Conservation (phyloP, 2,113 vertebrate species). For the Malaclemys terrapin region DNA sequence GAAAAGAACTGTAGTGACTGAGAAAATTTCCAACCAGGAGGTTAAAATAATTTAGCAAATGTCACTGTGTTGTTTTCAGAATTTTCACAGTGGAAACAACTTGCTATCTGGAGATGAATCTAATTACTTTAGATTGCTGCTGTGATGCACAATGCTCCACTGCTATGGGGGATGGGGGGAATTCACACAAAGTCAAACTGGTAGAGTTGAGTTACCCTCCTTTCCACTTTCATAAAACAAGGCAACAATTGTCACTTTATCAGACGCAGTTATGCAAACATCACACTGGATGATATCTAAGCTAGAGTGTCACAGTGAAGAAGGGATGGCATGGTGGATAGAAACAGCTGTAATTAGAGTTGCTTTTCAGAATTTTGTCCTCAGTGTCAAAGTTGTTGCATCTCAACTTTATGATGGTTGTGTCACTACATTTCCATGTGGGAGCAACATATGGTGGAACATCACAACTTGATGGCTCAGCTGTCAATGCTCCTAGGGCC, state of each 20-base stretch:
- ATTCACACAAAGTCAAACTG: background rate
- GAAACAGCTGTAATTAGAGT: background rate
- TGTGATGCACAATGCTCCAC: background rate
- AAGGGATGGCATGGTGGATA: background rate
- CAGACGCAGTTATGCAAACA: background rate
- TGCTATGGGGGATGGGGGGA: background rate
- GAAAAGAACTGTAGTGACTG: background rate
- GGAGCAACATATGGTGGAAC: background rate
- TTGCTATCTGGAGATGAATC: background rate
- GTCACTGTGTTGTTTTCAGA: background rate
- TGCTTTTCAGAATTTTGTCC: background rate
- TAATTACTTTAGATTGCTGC: slow-evolving; percentile 15
- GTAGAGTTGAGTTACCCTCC: background rate
- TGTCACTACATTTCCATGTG: background rate
- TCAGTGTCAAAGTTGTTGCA: background rate
- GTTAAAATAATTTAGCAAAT: slow-evolving; percentile 26
- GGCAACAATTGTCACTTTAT: background rate
- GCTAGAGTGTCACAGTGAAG: background rate
- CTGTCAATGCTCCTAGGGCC: background rate
- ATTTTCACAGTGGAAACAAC: background rate
- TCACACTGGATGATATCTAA: background rate
- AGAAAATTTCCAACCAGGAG: slow-evolving; percentile 23
- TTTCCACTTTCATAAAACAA: background rate
- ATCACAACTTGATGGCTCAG: background rate
- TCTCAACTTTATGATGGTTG: accelerated